Base-by-base conservation (phyloP, 2,888 invertebrate species). In the Papilio elwesi region DNA sequence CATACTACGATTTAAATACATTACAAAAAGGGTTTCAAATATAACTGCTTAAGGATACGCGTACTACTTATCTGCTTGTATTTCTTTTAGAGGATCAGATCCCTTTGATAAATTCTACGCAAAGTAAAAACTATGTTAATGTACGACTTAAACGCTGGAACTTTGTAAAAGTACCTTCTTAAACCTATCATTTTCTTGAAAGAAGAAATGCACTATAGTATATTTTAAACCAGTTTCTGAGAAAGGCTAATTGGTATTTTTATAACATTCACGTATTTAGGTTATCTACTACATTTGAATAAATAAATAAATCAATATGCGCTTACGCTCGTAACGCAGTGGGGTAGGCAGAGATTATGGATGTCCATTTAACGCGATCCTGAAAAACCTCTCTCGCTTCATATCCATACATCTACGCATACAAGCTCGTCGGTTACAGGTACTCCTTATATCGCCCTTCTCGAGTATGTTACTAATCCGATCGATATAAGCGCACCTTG, bases 111-210 rank as follows among this genome's bases (percentile, higher is more conserved):
- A 66, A 66, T 38, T 36, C 51, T 52, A 36, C 51, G 74, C 73
- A 47, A 74, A 84, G 75, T 78, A 77, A 81, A 82, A 84, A 85
- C 81, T 85, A 84, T 85, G 83, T 77, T 82, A 85, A 85, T 84
- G 76, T 71, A 70, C 72, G 48, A 68, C 74, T 76, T 74, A 69
- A 71, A 59, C 66, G 59, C n/a, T 49, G n/a, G 16, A 64, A 65
- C 72, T 70, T 65, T 15, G 48, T 43, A n/a, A 66, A 57, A 68
- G 62, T 26, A 26, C 26, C 26, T 53, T 53, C 59, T 59, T 59
- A 38, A n/a, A 38, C 59, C 38, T 57, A 38, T 59, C 59, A 59
- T 59, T 59, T 59, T 59, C 38, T n/a, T n/a, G n/a, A 59, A 38
- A 59, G n/a, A 59, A 59, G n/a, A 9, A 59, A 13, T 38, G 9